These are phyloP conservation scores for Atherix ibis DNA, from an alignment of 2,888 invertebrate genomes.

Conservation along the genomic window DNA sequence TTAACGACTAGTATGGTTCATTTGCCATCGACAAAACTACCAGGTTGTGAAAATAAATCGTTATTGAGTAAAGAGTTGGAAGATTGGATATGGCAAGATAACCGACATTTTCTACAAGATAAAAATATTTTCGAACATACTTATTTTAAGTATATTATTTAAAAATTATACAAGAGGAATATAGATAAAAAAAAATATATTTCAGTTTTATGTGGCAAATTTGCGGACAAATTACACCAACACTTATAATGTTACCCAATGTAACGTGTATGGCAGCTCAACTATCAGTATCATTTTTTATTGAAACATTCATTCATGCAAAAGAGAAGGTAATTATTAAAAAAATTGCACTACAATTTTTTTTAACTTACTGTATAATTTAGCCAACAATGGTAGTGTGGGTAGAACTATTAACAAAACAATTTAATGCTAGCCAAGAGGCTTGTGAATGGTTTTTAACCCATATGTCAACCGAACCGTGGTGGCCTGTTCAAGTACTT, in stretches of 20 bases:
- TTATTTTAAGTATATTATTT: constrained; percentile 65
- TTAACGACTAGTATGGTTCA: no score
- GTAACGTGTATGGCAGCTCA: constrained; percentile 75
- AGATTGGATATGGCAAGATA: constrained; percentile 96
- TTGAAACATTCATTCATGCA: constrained; percentile 92
- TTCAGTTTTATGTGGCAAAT: constrained; percentile 91
- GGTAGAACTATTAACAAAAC: constrained; percentile 89
- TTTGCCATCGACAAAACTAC: not conserved
- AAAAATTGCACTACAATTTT: no score
- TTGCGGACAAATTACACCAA: constrained; percentile 85
- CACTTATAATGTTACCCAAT: constrained; percentile 62
- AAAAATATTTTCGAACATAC: constrained; percentile 93
- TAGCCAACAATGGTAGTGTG: constrained; percentile 92
- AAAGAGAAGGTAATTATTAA: constrained; percentile 64
- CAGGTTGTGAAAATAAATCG: constrained; percentile 16
- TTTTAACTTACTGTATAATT: constrained; percentile 4
- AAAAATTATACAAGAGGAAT: not conserved
- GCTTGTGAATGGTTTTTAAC: constrained; percentile 86
- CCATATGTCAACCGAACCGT: constrained; percentile 83
- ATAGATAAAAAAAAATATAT: no score
- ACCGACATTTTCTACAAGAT: constrained; percentile 87
- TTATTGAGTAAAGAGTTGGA: constrained; percentile 49
- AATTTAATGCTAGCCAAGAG: constrained; percentile 79
- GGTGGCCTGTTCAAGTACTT: constrained; percentile 91
- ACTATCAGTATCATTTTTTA: constrained; percentile 83